Evolutionary conservation across 2,888 invertebrate genomes (phyloP).

Genomic region (Nemoura dubitans): DNA sequence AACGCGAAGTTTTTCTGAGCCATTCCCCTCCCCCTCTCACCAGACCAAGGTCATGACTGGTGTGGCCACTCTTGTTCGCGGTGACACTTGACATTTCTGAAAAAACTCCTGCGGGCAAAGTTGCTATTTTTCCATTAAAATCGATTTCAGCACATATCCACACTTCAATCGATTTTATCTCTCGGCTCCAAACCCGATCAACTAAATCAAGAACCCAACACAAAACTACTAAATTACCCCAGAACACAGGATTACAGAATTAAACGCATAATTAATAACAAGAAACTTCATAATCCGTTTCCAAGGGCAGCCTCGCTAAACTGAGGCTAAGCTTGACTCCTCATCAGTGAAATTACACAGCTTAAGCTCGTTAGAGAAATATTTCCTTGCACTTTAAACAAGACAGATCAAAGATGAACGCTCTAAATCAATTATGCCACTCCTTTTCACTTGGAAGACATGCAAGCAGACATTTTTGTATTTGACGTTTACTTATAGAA

Average conservation of each 20-base stretch:
- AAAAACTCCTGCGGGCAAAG: too few species aligned
- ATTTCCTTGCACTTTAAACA: neutral
- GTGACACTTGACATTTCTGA: too few species aligned
- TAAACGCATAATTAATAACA: slow-evolving; percentile 41
- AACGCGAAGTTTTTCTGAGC: too few species aligned
- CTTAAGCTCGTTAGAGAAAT: slow-evolving; percentile 15
- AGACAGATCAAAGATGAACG: neutral
- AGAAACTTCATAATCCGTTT: slow-evolving; percentile 40
- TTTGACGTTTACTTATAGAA: too few species aligned
- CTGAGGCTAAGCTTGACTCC: slow-evolving; percentile 28
- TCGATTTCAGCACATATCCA: neutral
- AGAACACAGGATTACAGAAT: slow-evolving; percentile 32
- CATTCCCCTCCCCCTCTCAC: too few species aligned
- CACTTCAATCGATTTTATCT: neutral
- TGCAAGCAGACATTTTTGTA: too few species aligned
- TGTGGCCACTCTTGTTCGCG: too few species aligned
- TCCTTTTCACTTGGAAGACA: too few species aligned
- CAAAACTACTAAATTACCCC: slow-evolving; percentile 22
- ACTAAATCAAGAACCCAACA: slow-evolving; percentile 1
- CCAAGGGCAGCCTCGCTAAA: slow-evolving; percentile 26
- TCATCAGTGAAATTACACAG: slow-evolving; percentile 33
- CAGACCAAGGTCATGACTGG: too few species aligned
- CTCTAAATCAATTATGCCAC: neutral
- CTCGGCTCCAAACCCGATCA: neutral
- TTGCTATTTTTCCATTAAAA: neutral